phyloP scores from a whole-genome alignment of 2,113 vertebrate species.

The Formicarius rufipectus region DNA sequence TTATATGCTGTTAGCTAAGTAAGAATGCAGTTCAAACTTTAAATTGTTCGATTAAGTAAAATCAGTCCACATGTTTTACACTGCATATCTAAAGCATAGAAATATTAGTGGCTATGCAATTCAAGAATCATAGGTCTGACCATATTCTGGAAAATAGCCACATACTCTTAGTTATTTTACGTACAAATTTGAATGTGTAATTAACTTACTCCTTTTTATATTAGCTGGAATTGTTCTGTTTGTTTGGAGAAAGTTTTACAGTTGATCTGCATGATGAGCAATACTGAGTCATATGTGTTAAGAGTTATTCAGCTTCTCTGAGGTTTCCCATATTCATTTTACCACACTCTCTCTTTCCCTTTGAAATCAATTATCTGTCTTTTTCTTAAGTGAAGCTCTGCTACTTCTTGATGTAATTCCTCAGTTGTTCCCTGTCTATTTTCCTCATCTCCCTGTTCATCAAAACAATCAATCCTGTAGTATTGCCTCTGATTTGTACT shows the following conservation, averaged over 20 bases:
- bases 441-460: neutral
- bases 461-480: neutral
- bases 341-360: neutral
- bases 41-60: neutral
- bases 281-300: neutral
- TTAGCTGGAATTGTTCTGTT: neutral
- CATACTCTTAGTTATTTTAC: neutral
- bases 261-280: neutral
- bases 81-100: neutral
- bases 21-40: neutral
- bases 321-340: neutral
- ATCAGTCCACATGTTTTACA: neutral
- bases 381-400: neutral
- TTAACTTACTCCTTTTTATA: neutral
- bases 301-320: neutral
- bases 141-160: neutral
- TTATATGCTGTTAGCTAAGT: neutral
- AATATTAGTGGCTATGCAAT: neutral
- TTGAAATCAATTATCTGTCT: neutral
- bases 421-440: neutral
- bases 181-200: neutral
- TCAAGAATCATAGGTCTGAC: neutral
- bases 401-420: neutral
- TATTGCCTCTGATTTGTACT: neutral
- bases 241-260: neutral